These are phyloP conservation scores for Aphelocoma coerulescens DNA, from an alignment of 2,113 vertebrate genomes.

Conservation along the genomic window DNA sequence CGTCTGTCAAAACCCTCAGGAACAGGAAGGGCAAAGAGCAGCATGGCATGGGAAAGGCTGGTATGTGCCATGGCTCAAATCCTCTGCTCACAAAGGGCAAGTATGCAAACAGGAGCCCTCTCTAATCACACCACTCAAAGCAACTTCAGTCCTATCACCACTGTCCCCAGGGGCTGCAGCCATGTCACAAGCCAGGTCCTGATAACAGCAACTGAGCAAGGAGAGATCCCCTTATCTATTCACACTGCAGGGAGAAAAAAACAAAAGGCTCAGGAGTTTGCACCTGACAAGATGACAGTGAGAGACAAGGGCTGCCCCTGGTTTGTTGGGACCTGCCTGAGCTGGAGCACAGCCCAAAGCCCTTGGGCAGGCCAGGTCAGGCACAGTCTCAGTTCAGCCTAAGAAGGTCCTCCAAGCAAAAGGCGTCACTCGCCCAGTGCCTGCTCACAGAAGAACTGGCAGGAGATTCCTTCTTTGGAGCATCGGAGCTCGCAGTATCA, in stretches of 20 bases:
- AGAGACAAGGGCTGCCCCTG: rapidly evolving
- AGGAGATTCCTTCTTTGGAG: not conserved
- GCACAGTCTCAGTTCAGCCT: not conserved
- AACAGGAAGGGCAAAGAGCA: not conserved
- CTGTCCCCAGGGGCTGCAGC: not conserved
- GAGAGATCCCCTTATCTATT: not conserved
- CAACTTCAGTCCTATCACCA: not conserved
- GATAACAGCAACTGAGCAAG: not conserved
- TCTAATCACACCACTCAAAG: not conserved
- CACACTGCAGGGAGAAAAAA: not conserved
- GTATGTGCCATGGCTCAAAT: not conserved
- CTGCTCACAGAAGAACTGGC: not conserved
- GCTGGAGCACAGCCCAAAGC: not conserved
- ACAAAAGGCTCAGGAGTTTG: not conserved
- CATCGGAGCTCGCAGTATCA: not conserved
- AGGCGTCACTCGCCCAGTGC: not conserved
- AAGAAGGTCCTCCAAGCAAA: not conserved
- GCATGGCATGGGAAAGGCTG: not conserved
- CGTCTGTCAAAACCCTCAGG: not conserved
- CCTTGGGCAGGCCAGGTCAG: not conserved
- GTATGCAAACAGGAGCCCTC: not conserved
- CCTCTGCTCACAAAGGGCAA: not conserved
- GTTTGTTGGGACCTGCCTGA: not conserved
- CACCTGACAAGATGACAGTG: not conserved
- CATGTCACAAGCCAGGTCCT: not conserved